Evolutionary conservation across 2,797 vertebrate genomes (phyloP).

Genomic region (Malurus splendens): DNA sequence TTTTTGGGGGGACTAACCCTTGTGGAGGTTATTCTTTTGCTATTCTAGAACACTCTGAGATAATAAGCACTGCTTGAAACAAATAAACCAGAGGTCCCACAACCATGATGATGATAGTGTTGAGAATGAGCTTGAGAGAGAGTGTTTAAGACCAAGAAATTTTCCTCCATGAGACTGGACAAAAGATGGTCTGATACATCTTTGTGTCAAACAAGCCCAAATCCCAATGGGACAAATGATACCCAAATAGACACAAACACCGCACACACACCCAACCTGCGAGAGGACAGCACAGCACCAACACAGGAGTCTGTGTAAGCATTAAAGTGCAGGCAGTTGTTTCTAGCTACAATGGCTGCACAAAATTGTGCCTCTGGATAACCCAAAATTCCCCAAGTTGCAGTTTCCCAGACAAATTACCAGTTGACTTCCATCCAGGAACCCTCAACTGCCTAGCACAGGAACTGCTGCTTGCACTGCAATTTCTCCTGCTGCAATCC

Average conservation of each 20-base stretch:
- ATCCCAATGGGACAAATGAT: background rate
- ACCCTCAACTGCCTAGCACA: background rate
- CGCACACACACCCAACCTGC: background rate
- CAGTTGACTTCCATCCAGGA: background rate
- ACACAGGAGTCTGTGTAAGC: accelerated
- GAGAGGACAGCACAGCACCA: background rate
- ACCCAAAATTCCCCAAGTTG: background rate
- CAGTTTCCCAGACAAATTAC: background rate
- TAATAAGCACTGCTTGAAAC: constrained; percentile 3
- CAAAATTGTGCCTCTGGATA: background rate
- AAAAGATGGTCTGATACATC: background rate
- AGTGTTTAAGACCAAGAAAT: background rate
- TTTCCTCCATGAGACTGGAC: background rate
- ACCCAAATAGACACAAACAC: background rate
- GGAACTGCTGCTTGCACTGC: background rate
- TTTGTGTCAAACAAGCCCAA: background rate
- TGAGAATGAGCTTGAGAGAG: background rate
- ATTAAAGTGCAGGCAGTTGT: background rate
- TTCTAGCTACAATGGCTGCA: background rate
- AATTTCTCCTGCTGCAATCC: background rate
- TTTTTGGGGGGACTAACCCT: background rate
- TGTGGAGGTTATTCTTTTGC: background rate
- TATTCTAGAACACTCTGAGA: background rate
- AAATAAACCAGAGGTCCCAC: background rate
- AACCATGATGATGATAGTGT: background rate